A percentile compares a stretch with the other conserved stretches of the same genome.
Evolutionary conservation across 2,113 vertebrate genomes (phyloP).

Genomic region (Macroglossus sobrinus): DNA sequence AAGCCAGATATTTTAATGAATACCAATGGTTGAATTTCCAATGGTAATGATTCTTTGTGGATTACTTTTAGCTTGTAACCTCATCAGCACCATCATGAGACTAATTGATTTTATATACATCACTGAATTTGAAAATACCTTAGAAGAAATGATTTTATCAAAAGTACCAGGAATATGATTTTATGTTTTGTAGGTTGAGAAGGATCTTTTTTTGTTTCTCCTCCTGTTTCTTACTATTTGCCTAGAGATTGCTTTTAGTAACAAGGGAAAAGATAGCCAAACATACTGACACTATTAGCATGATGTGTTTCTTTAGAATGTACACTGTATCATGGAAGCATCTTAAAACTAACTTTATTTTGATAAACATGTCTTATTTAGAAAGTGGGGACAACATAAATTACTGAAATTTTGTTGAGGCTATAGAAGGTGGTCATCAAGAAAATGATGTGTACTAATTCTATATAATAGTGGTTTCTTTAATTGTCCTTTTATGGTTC

Average conservation of each 20-base stretch:
- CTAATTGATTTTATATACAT: neutral
- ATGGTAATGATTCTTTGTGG: neutral
- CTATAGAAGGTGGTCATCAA: neutral
- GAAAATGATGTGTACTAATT: neutral
- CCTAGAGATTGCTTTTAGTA: conserved; percentile 55
- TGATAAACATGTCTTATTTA: conserved; percentile 28
- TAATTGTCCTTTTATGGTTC: neutral
- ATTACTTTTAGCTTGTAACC: neutral
- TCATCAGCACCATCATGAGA: neutral
- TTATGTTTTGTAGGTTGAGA: conserved; percentile 38
- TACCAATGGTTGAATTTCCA: neutral
- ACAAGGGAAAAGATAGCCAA: neutral
- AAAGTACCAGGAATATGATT: conserved; percentile 3
- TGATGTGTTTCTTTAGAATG: conserved; percentile 33
- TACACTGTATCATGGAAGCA: neutral
- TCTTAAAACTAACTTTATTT: conserved; percentile 33
- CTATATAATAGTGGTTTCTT: neutral
- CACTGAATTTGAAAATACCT: conserved; percentile 6
- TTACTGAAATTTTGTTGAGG: conserved; percentile 18
- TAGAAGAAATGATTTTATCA: neutral
- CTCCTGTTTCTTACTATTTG: neutral
- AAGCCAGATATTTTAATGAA: neutral
- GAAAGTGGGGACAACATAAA: conserved; percentile 6
- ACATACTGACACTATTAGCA: neutral
- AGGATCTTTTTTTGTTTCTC: conserved; percentile 1